Conservation (phyloP, 2,888 invertebrate genomes). For the Caenorhabditis sp. region DNA sequence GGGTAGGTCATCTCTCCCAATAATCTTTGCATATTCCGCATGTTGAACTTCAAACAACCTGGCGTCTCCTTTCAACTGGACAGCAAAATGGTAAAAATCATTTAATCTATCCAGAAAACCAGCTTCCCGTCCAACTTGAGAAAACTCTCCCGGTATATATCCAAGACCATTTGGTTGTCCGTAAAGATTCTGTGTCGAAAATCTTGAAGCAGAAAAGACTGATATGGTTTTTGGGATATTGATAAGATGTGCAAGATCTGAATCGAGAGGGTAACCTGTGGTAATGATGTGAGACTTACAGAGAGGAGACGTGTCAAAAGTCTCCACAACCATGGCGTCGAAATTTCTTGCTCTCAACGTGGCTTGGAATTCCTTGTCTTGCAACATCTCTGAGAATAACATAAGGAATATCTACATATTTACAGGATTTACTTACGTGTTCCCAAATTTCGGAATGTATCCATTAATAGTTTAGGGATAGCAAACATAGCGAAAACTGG, state of each 20-base stretch:
- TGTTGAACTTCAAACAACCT: conserved; percentile 3
- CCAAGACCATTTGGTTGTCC: conserved; percentile 15
- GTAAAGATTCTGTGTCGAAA: conserved; percentile 12
- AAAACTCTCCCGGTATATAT: conserved; percentile 14
- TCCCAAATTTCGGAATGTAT: not conserved
- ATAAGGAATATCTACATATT: not conserved
- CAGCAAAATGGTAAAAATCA: conserved; percentile 8
- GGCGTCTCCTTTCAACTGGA: not conserved
- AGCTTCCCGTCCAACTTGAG: not conserved
- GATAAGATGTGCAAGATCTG: not conserved
- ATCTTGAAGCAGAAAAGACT: conserved; percentile 9
- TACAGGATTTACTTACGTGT: not conserved
- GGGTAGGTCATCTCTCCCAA: conserved; percentile 6
- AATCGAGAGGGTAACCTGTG: not conserved
- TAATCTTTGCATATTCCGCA: not conserved
- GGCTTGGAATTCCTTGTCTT: not conserved
- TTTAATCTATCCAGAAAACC: conserved; percentile 15
- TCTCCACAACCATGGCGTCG: not conserved
- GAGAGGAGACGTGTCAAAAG: not conserved
- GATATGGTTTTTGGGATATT: conserved; percentile 12
- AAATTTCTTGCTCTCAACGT: not conserved
- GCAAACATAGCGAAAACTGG: not conserved
- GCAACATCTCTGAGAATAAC: not conserved
- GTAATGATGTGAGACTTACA: not conserved
- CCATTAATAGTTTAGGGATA: not conserved